Evolutionary conservation across 1,140 invertebrate genomes (phyloP).

Genomic region (Cotesia typhae): DNA sequence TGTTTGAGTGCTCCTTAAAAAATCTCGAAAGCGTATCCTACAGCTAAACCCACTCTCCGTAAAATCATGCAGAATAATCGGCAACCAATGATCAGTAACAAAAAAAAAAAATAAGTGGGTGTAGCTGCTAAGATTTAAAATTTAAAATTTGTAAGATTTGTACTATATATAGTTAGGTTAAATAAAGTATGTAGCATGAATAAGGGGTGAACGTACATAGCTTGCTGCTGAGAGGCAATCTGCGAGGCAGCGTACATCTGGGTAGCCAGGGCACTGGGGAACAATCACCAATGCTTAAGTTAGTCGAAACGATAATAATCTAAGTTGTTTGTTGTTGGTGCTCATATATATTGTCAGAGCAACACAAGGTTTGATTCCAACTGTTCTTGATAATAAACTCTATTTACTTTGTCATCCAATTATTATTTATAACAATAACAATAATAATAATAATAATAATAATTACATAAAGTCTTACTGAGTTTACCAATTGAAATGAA

Average conservation of each 20-base stretch:
- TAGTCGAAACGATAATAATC: conserved; percentile 59
- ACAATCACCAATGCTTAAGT: conserved; percentile 68
- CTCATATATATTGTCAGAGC: conserved; percentile 14
- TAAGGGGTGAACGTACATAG: conserved; percentile 81
- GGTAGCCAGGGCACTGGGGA: conserved; percentile 93
- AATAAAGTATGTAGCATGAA: conserved; percentile 60
- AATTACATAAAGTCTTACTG: neutral
- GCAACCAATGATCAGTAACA: no score
- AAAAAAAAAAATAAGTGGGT: conserved; percentile 15
- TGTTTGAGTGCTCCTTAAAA: conserved; percentile 60
- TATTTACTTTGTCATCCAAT: conserved; percentile 16
- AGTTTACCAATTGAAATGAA: conserved; percentile 7
- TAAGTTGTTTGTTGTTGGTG: conserved; percentile 35
- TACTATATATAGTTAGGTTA: conserved; percentile 30
- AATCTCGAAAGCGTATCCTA: conserved; percentile 50
- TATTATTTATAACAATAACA: neutral
- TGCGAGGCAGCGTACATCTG: conserved; percentile 92
- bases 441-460: neutral
- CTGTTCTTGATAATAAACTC: conserved; percentile 7
- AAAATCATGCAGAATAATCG: neutral
- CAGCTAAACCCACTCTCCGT: conserved; percentile 63
- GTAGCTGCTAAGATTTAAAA: conserved; percentile 35
- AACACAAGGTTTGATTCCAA: conserved; percentile 23
- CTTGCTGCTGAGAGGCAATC: conserved; percentile 86
- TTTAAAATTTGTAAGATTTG: no score